These are phyloP conservation scores for Lasioglossum oenotherae DNA, from an alignment of 2,888 invertebrate species.

Conservation along the genomic window DNA sequence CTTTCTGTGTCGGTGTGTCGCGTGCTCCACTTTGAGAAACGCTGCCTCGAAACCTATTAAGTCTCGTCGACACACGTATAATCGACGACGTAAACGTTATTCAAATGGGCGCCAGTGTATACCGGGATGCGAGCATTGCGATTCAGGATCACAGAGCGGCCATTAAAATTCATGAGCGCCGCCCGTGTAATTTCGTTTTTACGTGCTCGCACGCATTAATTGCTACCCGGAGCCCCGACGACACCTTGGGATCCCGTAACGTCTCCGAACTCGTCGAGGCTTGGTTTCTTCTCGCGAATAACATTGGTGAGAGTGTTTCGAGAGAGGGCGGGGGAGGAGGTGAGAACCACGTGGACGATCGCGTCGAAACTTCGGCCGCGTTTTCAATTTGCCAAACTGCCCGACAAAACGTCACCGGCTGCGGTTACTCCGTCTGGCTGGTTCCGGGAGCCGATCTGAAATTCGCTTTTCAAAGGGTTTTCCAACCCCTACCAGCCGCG, in stretches of 20 bases:
- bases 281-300: not conserved
- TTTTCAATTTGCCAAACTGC: constrained; percentile 56
- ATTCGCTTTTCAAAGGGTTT: constrained; percentile 60
- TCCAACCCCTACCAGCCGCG: constrained; percentile 1
- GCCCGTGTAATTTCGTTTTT: constrained; percentile 51
- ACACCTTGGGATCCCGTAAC: not conserved
- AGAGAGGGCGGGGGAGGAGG: not conserved
- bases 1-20: not conserved
- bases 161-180: constrained; percentile 55
- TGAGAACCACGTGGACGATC: constrained; percentile 7
- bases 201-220: constrained; percentile 40
- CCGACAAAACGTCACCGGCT: constrained; percentile 54
- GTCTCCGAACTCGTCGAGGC: not conserved
- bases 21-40: constrained; percentile 20
- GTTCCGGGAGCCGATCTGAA: constrained; percentile 41
- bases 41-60: constrained; percentile 28
- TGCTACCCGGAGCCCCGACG: not conserved
- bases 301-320: not conserved
- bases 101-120: constrained; percentile 43
- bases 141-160: constrained; percentile 42
- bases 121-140: constrained; percentile 39
- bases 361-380: constrained; percentile 29
- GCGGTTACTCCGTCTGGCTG: constrained; percentile 52
- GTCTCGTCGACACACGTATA: constrained; percentile 46
- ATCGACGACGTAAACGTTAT: constrained; percentile 49